These are phyloP conservation scores for Eospalax fontanierii DNA, from an alignment of 2,797 vertebrate genomes.

Conservation along the genomic window DNA sequence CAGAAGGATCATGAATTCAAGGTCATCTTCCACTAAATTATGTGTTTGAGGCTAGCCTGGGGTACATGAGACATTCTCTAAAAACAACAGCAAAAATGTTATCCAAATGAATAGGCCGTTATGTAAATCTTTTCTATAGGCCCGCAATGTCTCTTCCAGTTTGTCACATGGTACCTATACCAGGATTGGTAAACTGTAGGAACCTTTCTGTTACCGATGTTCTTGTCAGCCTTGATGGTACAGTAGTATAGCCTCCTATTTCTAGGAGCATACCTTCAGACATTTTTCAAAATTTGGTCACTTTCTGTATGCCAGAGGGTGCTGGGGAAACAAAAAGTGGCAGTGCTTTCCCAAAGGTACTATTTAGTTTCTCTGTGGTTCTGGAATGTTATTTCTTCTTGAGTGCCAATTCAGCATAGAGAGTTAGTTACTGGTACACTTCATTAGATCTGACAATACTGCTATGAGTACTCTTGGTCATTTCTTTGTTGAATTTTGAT, in stretches of 20 bases:
- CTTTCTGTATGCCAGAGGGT: constrained; percentile 35
- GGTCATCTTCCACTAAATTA: not conserved
- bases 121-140: constrained; percentile 23
- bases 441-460: constrained; percentile 40
- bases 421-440: constrained; percentile 66
- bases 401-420: constrained; percentile 52
- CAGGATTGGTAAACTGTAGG: constrained; percentile 45
- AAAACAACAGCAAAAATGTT: not conserved
- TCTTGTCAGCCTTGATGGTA: constrained; percentile 39
- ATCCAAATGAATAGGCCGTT: constrained; percentile 39
- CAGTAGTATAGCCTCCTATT: not conserved
- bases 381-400: constrained; percentile 14
- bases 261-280: constrained; percentile 12
- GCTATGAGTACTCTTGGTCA: not conserved
- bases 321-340: constrained; percentile 13
- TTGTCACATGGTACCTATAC: not conserved
- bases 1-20: not conserved
- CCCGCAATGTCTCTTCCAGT: not conserved
- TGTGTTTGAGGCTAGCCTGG: not conserved
- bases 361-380: constrained; percentile 13
- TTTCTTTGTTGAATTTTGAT: constrained; percentile 50
- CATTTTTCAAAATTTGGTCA: constrained; percentile 41
- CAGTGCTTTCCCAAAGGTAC: constrained; percentile 55
- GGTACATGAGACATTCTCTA: not conserved
- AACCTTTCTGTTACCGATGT: constrained; percentile 21